Base-by-base conservation (phyloP, 2,113 vertebrate genomes). In the Panthera tigris region DNA sequence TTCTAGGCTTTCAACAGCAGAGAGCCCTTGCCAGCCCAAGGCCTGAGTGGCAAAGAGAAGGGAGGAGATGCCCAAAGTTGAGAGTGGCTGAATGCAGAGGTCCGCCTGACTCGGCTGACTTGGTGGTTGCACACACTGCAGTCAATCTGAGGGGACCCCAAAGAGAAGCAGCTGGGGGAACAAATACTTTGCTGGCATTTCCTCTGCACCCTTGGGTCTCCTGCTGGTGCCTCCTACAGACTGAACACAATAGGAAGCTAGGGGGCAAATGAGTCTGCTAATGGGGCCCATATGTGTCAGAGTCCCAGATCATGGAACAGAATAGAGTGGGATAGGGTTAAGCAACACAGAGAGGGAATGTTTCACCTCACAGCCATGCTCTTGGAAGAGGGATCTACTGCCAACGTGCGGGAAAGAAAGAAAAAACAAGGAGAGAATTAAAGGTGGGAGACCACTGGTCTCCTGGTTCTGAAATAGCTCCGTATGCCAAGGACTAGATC, bases 51-150 rank as follows among this genome's bases (percentile, higher is more conserved):
- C 12, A 82, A 41, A 57, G 36, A 87, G 15, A 73, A 84, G 25
- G n/a, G 65, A 21, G 45, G 8, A 12, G 41, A 33, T 39, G 39
- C 18, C 12, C 52, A 57, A 55, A 69, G 29, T n/a, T 55, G 57
- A 86, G 29, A 41, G n/a, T 29, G 66, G 61, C 83, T 79, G 69
- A 21, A 18, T 65, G 45, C n/a, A 61, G n/a, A 71, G 21, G 39
- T 33, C 2, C 2, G 0, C 11, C 18, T 3, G 57, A 39, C 4
- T 36, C 23, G 36, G n/a, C 0, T 65, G 45, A 78, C 12, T 13
- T 68, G 85, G 61, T 33, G 10, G 15, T 16, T 18, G 61, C 0
- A 41, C 3, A 27, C 18, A 39, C n/a, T n/a, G n/a, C 69, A 36
- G 41, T 18, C 31, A 36, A 15, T 14, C 19, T 15, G 3, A 41